phyloP scores from a whole-genome alignment of 1,140 invertebrate genomes.

The Choristoneura fumiferana region DNA sequence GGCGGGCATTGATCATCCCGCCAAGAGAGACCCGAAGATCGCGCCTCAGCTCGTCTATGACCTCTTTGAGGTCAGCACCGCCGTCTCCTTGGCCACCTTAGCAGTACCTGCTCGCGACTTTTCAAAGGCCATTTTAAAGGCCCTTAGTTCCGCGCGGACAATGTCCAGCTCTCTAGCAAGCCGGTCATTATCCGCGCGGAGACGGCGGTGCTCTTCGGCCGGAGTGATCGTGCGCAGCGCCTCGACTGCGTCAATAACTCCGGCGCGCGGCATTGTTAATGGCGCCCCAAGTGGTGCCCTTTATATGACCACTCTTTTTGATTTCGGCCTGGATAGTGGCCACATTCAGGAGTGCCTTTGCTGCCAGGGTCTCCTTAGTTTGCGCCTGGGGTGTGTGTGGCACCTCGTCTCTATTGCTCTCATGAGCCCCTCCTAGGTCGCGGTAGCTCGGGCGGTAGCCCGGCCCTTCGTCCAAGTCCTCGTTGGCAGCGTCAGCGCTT shows the following conservation, averaged over 20 bases:
- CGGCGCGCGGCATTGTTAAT: background rate
- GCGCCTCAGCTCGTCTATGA: background rate
- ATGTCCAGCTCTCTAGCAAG: background rate
- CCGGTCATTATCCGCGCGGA: background rate
- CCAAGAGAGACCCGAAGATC: background rate
- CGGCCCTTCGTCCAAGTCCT: no score
- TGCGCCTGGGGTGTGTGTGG: no score
- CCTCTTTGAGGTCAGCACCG: no score
- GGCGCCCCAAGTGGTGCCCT: background rate
- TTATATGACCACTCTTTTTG: background rate
- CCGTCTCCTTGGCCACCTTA: background rate
- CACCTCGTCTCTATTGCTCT: no score
- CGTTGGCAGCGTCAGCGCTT: no score
- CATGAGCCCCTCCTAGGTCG: no score
- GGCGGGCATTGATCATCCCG: background rate
- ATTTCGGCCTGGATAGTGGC: background rate
- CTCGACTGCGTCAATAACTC: background rate
- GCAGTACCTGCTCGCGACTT: background rate
- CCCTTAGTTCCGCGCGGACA: background rate
- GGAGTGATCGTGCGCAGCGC: background rate
- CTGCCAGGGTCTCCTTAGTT: background rate
- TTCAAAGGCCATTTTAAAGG: background rate
- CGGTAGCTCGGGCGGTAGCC: no score
- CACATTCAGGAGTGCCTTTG: background rate
- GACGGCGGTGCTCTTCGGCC: background rate